These are phyloP conservation scores for Morpho deidamia DNA, from an alignment of 2,888 invertebrate genomes.

Conservation along the genomic window DNA sequence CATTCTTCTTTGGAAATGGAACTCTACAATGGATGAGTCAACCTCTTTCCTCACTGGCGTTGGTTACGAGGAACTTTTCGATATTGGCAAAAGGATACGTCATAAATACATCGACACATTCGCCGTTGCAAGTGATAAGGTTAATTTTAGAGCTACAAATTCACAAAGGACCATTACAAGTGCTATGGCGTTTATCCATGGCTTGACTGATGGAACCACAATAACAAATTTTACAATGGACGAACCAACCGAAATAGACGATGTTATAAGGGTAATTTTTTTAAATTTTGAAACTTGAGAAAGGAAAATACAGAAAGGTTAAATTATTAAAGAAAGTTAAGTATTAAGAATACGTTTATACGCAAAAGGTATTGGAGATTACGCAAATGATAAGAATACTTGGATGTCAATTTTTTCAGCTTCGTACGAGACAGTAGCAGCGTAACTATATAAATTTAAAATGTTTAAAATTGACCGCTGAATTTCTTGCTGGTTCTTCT, in stretches of 20 bases:
- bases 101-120: conserved; percentile 60
- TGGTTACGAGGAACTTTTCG: conserved; percentile 81
- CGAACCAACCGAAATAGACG: conserved; percentile 38
- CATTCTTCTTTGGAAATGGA: conserved; percentile 82
- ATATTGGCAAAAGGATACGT: conserved; percentile 68
- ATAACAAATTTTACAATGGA: conserved; percentile 63
- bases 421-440: no score
- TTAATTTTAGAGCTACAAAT: conserved; percentile 80
- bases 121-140: conserved; percentile 53
- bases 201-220: conserved; percentile 51
- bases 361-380: no score
- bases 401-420: no score
- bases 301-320: no score
- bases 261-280: conserved; percentile 46
- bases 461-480: no score
- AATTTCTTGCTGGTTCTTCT: no score
- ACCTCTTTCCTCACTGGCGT: conserved; percentile 77
- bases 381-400: no score
- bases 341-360: no score
- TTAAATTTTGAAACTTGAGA: no score
- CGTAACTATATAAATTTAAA: no score
- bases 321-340: no score
- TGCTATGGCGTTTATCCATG: conserved; percentile 80
- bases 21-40: conserved; percentile 75
- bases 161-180: conserved; percentile 80